These are phyloP conservation scores for Sturmia bella DNA, from an alignment of 2,888 invertebrate genomes.

Conservation along the genomic window DNA sequence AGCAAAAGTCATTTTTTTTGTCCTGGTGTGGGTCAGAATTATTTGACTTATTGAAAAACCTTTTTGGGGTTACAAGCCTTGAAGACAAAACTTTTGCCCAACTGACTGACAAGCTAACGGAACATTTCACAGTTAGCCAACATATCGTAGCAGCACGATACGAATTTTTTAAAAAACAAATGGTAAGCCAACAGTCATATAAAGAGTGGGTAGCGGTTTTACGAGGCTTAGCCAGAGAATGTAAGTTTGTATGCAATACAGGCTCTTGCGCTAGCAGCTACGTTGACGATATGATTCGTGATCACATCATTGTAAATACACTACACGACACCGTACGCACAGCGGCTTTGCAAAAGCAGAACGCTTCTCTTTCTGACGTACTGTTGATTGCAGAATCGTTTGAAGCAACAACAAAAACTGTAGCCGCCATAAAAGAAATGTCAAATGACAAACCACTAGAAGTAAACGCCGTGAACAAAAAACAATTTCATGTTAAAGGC, in stretches of 20 bases:
- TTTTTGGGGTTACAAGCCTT: not conserved
- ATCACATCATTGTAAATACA: slow-evolving; percentile 62
- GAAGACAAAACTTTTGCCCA: not conserved
- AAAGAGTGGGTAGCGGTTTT: slow-evolving; percentile 56
- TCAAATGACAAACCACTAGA: slow-evolving; percentile 29
- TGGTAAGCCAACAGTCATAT: not conserved
- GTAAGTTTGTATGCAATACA: not conserved
- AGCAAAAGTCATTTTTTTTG: slow-evolving; percentile 37
- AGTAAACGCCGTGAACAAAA: slow-evolving; percentile 40
- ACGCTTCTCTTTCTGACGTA: slow-evolving; percentile 35
- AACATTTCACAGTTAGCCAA: not conserved
- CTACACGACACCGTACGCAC: slow-evolving; percentile 57
- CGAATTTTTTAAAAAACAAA: not conserved
- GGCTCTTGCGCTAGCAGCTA: slow-evolving; percentile 23
- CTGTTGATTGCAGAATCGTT: slow-evolving; percentile 26
- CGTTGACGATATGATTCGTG: slow-evolving; percentile 64
- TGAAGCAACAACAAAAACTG: slow-evolving; percentile 46
- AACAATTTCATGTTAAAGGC: not conserved
- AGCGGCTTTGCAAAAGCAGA: slow-evolving; percentile 34
- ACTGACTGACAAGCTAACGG: not conserved
- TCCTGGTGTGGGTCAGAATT: not conserved
- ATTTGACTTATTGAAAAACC: not conserved
- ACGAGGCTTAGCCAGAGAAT: not conserved
- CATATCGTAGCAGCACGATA: not conserved
- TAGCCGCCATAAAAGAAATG: slow-evolving; percentile 32